Conservation (phyloP, 2,888 invertebrate genomes). For the Aethes cnicana region DNA sequence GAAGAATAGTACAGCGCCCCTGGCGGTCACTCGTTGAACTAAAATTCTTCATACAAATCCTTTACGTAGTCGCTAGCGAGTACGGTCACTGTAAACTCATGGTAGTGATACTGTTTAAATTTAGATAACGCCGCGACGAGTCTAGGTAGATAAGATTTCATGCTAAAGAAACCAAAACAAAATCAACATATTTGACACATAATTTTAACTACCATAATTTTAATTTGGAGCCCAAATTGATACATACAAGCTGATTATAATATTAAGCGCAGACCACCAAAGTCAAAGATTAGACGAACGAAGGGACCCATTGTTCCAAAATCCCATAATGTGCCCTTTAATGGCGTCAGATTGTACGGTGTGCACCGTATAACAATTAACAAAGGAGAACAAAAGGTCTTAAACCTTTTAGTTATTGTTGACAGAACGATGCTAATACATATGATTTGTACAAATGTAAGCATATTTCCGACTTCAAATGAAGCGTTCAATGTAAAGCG, state of each 20-base stretch:
- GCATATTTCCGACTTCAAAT: no score
- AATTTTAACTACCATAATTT: background rate
- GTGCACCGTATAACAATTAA: constrained; percentile 23
- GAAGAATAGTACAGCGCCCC: no score
- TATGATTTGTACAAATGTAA: no score
- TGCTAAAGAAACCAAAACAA: no score
- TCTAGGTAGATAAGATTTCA: no score
- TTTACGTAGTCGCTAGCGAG: no score
- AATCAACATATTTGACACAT: constrained; percentile 1
- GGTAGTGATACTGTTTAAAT: no score
- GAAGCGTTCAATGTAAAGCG: no score
- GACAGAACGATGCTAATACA: background rate
- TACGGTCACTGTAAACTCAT: no score
- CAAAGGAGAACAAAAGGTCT: constrained; percentile 30
- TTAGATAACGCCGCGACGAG: no score
- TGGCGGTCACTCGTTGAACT: no score
- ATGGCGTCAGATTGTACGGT: constrained; percentile 33
- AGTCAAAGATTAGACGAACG: constrained; percentile 27
- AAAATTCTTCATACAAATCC: no score
- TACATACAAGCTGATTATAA: constrained; percentile 19
- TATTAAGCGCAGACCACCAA: constrained; percentile 27
- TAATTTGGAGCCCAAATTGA: constrained; percentile 1
- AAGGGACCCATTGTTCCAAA: constrained; percentile 32
- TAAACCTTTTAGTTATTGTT: constrained; percentile 30
- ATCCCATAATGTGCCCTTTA: constrained; percentile 33